Conservation (phyloP, 2,888 invertebrate species). For the Eupsilia transversa region DNA sequence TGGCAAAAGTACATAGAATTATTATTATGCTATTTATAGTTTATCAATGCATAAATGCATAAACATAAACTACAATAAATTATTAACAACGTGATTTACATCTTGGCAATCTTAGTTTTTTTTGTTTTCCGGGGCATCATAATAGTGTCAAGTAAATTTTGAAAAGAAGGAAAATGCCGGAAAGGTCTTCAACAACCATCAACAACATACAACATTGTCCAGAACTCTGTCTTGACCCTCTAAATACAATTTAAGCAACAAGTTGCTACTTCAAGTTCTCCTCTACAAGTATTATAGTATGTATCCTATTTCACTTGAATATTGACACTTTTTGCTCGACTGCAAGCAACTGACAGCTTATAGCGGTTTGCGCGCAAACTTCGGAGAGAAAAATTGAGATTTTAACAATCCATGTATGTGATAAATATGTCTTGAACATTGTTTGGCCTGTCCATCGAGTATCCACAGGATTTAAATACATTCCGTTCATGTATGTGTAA, state of each 20-base stretch:
- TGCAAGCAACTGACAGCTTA: conserved; percentile 20
- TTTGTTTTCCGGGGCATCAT: neutral
- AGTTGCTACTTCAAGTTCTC: conserved; percentile 36
- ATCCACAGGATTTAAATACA: neutral
- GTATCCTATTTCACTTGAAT: conserved; percentile 16
- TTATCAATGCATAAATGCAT: neutral
- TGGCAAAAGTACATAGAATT: neutral
- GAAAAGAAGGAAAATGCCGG: neutral
- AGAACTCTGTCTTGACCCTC: neutral
- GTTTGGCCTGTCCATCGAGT: neutral
- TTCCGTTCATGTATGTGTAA: neutral
- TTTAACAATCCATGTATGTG: neutral
- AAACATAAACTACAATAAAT: neutral
- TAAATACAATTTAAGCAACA: conserved; percentile 46
- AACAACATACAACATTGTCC: neutral
- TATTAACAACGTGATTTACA: neutral
- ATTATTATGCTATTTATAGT: neutral
- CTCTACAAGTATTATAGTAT: conserved; percentile 6
- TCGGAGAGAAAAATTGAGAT: conserved; percentile 2
- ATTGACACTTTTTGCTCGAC: conserved; percentile 22
- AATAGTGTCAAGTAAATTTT: too few species aligned
- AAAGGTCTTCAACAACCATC: neutral
- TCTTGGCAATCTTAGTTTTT: neutral
- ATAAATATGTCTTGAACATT: neutral
- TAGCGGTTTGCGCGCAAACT: neutral